phyloP scores from a whole-genome alignment of 2,888 invertebrate species.

The Nemoura dubitans region DNA sequence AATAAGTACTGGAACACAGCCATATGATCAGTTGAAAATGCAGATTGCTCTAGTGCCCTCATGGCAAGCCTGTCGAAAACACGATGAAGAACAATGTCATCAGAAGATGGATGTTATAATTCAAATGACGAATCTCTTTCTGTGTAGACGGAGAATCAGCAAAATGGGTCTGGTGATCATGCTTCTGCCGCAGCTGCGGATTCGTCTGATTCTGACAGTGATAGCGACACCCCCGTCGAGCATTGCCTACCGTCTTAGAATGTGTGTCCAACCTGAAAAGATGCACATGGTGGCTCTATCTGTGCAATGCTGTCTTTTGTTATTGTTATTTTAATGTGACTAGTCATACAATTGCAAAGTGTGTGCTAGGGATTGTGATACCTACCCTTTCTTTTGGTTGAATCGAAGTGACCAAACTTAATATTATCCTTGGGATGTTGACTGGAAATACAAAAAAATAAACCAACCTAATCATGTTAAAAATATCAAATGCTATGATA shows the following conservation, averaged over 20 bases:
- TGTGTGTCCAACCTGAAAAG: background rate
- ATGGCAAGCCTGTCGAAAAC: no score
- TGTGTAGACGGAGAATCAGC: background rate
- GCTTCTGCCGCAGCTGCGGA: background rate
- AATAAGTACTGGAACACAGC: no score
- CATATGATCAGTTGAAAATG: no score
- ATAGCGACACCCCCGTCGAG: constrained; percentile 24
- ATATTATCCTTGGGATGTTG: background rate
- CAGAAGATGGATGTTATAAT: background rate
- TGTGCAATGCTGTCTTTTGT: background rate
- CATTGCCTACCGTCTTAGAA: constrained; percentile 22
- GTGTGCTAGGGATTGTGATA: constrained; percentile 1
- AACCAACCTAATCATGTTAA: no score
- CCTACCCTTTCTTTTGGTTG: background rate
- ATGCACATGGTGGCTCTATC: background rate
- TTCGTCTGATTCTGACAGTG: constrained; percentile 18
- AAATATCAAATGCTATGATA: no score
- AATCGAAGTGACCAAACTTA: background rate
- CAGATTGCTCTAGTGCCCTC: no score
- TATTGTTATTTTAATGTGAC: background rate
- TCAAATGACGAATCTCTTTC: background rate
- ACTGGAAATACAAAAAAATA: background rate
- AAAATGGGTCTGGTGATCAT: background rate
- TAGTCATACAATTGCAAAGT: background rate
- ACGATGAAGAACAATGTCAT: no score